A percentile compares a stretch with the other conserved stretches of the same genome.
Conservation (phyloP, 2,888 invertebrate species). For the Euzophera pinguis region DNA sequence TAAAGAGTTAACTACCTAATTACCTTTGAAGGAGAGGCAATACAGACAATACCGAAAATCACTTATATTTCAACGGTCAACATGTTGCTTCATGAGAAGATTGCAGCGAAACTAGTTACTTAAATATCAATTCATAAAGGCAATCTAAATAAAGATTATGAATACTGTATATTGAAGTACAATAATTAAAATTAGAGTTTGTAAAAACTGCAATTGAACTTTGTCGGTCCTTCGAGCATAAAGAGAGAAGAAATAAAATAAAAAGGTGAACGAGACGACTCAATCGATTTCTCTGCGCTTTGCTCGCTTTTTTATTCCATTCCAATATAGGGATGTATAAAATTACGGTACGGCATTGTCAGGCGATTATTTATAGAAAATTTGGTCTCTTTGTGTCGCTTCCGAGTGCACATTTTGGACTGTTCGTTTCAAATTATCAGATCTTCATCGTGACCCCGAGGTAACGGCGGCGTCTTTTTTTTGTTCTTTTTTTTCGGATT, state of each 20-base stretch:
- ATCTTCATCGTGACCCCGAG: constrained; percentile 46
- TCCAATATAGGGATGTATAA: constrained; percentile 74
- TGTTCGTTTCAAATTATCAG: constrained; percentile 51
- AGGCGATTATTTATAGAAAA: constrained; percentile 78
- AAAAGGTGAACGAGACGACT: constrained; percentile 34
- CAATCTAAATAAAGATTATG: too few species aligned
- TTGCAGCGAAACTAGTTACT: too few species aligned
- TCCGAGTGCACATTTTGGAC: constrained; percentile 51
- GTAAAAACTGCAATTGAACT: too few species aligned
- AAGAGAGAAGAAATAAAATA: constrained; percentile 12
- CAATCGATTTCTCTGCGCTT: constrained; percentile 43
- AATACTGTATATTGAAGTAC: too few species aligned
- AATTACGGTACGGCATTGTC: constrained; percentile 71
- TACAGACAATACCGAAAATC: too few species aligned
- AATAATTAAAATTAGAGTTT: too few species aligned
- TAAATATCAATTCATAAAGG: too few species aligned
- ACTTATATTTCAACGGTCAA: too few species aligned
- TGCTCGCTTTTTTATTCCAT: constrained; percentile 64
- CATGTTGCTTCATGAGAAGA: too few species aligned
- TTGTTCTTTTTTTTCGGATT: constrained; percentile 38
- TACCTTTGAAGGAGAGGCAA: too few species aligned
- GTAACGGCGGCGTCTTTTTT: constrained; percentile 39
- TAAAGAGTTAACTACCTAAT: too few species aligned
- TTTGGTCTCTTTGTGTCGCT: constrained; percentile 70
- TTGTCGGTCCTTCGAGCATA: neutral